These are phyloP conservation scores for Rhogogaster chlorosoma DNA, from an alignment of 2,888 invertebrate genomes.

Conservation along the genomic window DNA sequence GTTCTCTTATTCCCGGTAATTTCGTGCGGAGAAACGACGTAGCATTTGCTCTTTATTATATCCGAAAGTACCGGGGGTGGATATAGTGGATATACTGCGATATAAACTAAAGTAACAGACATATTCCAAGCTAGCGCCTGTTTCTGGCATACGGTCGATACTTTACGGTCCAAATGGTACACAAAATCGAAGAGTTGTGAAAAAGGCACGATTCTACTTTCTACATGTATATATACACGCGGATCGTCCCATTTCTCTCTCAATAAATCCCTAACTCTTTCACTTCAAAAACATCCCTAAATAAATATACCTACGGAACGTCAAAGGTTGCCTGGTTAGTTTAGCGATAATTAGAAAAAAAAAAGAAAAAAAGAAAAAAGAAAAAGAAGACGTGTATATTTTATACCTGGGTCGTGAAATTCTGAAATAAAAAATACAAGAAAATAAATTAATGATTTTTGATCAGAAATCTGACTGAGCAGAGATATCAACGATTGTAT, in stretches of 20 bases:
- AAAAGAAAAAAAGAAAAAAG: background rate
- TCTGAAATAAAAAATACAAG: too few relatives aligned
- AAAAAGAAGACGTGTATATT: background rate
- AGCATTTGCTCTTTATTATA: constrained; percentile 29
- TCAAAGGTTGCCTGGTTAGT: background rate
- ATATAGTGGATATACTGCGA: constrained; percentile 10
- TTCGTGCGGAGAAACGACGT: background rate
- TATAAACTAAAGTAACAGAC: constrained; percentile 11
- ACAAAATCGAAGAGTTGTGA: constrained; percentile 22
- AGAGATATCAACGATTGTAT: too few relatives aligned
- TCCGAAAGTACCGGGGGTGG: constrained; percentile 1
- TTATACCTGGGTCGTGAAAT: background rate
- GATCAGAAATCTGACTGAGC: too few relatives aligned
- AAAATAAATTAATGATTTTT: too few relatives aligned
- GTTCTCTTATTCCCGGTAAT: constrained; percentile 19
- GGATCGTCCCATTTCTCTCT: background rate
- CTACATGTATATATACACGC: too few relatives aligned
- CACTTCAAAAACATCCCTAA: background rate
- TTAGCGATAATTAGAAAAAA: background rate
- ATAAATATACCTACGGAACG: background rate
- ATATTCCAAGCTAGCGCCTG: constrained; percentile 15
- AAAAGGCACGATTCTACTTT: constrained; percentile 2
- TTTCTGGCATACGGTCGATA: constrained; percentile 37
- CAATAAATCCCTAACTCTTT: background rate
- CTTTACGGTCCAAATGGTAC: constrained; percentile 46